Percentiles rank a stretch among this genome's conserved stretches.
phyloP scores from a whole-genome alignment of 2,888 invertebrate species.

The Gastrophysa polygoni region DNA sequence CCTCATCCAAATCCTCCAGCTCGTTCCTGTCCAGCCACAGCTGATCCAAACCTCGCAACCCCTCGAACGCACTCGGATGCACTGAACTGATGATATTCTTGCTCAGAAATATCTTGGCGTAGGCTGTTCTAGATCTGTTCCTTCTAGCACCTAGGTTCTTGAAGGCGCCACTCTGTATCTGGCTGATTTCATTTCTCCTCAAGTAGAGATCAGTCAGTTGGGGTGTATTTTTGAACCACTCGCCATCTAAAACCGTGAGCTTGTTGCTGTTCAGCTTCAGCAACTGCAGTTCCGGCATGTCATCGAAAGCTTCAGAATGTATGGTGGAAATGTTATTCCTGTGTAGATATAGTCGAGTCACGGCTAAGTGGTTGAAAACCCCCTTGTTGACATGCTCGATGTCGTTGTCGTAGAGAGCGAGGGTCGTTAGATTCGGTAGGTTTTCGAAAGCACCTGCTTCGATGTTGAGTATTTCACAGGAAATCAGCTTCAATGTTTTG shows the following conservation, averaged over 20 bases:
- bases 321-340: constrained; percentile 39
- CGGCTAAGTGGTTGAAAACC: constrained; percentile 37
- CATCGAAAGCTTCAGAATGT: constrained; percentile 40
- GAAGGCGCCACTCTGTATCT: constrained; percentile 48
- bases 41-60: constrained; percentile 37
- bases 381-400: constrained; percentile 35
- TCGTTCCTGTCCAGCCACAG: constrained; percentile 45
- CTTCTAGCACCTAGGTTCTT: constrained; percentile 45
- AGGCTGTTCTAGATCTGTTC: too few relatives aligned
- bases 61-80: constrained; percentile 36
- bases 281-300: constrained; percentile 44
- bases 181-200: constrained; percentile 46
- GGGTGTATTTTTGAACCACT: constrained; percentile 52
- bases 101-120: constrained; percentile 43
- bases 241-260: constrained; percentile 45
- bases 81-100: constrained; percentile 42
- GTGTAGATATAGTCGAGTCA: constrained; percentile 35
- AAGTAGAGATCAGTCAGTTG: constrained; percentile 45
- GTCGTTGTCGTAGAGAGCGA: constrained; percentile 39
- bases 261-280: constrained; percentile 50
- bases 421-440: constrained; percentile 30
- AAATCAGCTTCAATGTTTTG: constrained; percentile 28
- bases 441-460: constrained; percentile 36
- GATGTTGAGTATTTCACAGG: constrained; percentile 33
- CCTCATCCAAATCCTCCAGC: constrained; percentile 33